Percentiles rank a stretch among this genome's conserved stretches.
phyloP scores from a whole-genome alignment of 2,797 vertebrate species.

The Microctenopoma stevenorrisi region DNA sequence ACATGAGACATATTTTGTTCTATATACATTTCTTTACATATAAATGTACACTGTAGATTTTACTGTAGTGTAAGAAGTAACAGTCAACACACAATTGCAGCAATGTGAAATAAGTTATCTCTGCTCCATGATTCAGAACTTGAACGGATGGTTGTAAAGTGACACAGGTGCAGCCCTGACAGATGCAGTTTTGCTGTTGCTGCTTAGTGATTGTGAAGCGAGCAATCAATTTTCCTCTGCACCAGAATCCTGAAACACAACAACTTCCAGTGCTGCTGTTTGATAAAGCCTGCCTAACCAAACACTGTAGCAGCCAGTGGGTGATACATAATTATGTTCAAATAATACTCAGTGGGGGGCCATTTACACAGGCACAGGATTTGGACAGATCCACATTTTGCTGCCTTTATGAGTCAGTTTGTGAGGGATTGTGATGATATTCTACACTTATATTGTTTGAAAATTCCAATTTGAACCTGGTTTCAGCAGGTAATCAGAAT shows the following conservation, averaged over 20 bases:
- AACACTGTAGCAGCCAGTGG: slow-evolving; percentile 40
- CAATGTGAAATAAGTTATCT: slow-evolving; percentile 18
- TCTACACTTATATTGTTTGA: neutral
- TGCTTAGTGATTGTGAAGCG: slow-evolving; percentile 49
- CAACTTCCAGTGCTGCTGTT: slow-evolving; percentile 56
- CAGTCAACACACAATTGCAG: slow-evolving; percentile 10
- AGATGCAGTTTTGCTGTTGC: slow-evolving; percentile 61
- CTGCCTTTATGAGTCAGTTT: slow-evolving; percentile 48
- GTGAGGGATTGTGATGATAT: slow-evolving; percentile 19
- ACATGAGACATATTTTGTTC: neutral
- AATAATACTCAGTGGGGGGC: slow-evolving; percentile 53
- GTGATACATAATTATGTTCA: slow-evolving; percentile 46
- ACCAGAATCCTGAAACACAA: slow-evolving; percentile 55
- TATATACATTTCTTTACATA: neutral
- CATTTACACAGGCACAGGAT: slow-evolving; percentile 34
- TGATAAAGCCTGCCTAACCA: slow-evolving; percentile 59
- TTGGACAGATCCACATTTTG: slow-evolving; percentile 40
- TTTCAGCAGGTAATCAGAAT: slow-evolving; percentile 13
- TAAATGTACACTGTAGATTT: neutral
- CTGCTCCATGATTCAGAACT: slow-evolving; percentile 46
- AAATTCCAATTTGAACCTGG: neutral
- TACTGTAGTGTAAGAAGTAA: neutral
- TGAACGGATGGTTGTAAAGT: slow-evolving; percentile 49
- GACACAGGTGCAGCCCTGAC: slow-evolving; percentile 58
- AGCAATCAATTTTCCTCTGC: slow-evolving; percentile 69